Percentiles rank a stretch among this genome's conserved stretches.
These are phyloP conservation scores for Trematomus loennbergii DNA, from an alignment of 2,113 vertebrate genomes.

Conservation along the genomic window DNA sequence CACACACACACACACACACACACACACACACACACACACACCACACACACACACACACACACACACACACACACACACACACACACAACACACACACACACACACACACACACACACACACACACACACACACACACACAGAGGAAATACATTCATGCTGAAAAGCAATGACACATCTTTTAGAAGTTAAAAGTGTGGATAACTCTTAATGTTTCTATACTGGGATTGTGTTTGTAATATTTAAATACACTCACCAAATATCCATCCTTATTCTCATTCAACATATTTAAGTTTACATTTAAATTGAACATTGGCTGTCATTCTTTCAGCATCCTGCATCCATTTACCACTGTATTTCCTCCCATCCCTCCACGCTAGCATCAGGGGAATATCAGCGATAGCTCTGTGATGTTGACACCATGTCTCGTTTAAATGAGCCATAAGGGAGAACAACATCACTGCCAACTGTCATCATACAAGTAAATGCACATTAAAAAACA, in stretches of 20 bases:
- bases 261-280: no score
- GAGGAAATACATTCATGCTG: conserved; percentile 7
- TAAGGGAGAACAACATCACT: conserved; percentile 8
- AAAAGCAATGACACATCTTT: conserved; percentile 14
- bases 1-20: conserved; percentile 9
- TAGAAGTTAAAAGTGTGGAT: conserved; percentile 32
- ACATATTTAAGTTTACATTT: not conserved
- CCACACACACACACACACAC: no score
- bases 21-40: no score
- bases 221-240: not conserved
- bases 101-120: no score
- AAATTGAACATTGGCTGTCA: not conserved
- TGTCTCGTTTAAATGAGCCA: conserved; percentile 39
- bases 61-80: not conserved
- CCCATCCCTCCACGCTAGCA: not conserved
- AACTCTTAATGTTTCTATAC: conserved; percentile 1
- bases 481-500: not conserved
- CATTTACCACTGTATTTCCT: not conserved
- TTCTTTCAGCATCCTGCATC: not conserved
- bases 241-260: not conserved
- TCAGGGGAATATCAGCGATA: conserved; percentile 28
- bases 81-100: conserved; percentile 17
- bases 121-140: no score
- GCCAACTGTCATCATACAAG: conserved; percentile 17
- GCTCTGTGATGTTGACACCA: conserved; percentile 41